A percentile compares a stretch with the other conserved stretches of the same genome.
Conservation (phyloP, 2,888 invertebrate species). For the Cerceris rybyensis region DNA sequence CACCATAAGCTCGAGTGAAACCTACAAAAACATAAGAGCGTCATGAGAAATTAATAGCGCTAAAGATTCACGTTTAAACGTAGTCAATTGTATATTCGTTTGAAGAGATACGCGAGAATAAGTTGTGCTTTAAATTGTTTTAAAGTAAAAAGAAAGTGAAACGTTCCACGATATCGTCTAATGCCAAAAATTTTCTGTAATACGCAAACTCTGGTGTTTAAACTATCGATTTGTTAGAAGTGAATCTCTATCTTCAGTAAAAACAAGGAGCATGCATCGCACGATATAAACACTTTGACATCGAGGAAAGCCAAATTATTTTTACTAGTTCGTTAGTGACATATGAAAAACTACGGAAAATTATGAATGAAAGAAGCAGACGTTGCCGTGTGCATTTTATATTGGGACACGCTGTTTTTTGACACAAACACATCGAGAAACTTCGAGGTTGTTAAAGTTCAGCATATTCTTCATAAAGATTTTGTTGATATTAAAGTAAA, state of each 20-base stretch:
- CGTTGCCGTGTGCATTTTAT: conserved; percentile 42
- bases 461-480: conserved; percentile 51
- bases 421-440: conserved; percentile 39
- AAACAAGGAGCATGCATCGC: conserved; percentile 2
- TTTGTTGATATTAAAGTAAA: conserved; percentile 58
- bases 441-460: conserved; percentile 56
- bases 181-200: conserved; percentile 19
- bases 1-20: conserved; percentile 16
- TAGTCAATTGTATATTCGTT: not conserved
- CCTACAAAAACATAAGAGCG: conserved; percentile 20
- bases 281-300: not conserved
- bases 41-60: conserved; percentile 11
- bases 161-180: conserved; percentile 29
- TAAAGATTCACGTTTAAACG: conserved; percentile 8
- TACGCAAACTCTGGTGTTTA: conserved; percentile 50
- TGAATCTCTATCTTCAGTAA: conserved; percentile 27
- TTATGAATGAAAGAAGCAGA: conserved; percentile 46
- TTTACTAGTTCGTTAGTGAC: conserved; percentile 15
- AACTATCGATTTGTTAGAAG: conserved; percentile 42
- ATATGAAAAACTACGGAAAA: conserved; percentile 35
- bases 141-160: conserved; percentile 38
- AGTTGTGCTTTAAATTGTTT: conserved; percentile 19
- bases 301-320: not conserved
- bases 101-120: conserved; percentile 3
- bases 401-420: conserved; percentile 45